Evolutionary conservation across 2,797 vertebrate species (phyloP).

Genomic region (Microchirus variegatus): DNA sequence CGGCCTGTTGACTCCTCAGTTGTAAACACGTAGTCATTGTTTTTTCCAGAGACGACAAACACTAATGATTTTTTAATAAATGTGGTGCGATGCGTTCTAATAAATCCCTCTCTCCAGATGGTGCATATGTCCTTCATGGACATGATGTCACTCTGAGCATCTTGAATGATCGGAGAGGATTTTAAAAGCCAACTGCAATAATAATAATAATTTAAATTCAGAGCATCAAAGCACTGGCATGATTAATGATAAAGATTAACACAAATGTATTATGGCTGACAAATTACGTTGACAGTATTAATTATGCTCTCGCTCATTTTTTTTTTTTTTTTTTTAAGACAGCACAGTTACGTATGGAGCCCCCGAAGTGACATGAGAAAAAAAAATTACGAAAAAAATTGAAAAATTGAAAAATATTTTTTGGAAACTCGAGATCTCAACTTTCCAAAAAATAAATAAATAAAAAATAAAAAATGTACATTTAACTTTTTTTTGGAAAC

Average conservation of each 20-base stretch:
- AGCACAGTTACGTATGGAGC: no score
- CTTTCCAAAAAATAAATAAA: no score
- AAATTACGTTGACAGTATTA: constrained; percentile 19
- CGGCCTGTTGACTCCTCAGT: no score
- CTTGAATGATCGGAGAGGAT: constrained; percentile 13
- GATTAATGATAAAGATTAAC: constrained; percentile 37
- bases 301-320: constrained; percentile 9
- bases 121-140: not conserved
- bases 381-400: no score
- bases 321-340: not conserved
- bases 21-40: no score
- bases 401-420: no score
- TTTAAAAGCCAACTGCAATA: constrained; percentile 10
- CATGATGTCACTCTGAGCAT: constrained; percentile 4
- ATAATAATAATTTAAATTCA: constrained; percentile 17
- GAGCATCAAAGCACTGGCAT: constrained; percentile 2
- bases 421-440: no score
- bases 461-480: no score
- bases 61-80: not conserved
- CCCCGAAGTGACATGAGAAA: no score
- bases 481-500: no score
- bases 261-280: constrained; percentile 30
- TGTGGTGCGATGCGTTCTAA: no score
- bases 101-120: not conserved
- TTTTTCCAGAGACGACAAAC: no score